A percentile compares a stretch with the other conserved stretches of the same genome.
Evolutionary conservation across 92 coral and sea anemone species (phyloP).

Genomic region (Parazoanthus atlanticus): DNA sequence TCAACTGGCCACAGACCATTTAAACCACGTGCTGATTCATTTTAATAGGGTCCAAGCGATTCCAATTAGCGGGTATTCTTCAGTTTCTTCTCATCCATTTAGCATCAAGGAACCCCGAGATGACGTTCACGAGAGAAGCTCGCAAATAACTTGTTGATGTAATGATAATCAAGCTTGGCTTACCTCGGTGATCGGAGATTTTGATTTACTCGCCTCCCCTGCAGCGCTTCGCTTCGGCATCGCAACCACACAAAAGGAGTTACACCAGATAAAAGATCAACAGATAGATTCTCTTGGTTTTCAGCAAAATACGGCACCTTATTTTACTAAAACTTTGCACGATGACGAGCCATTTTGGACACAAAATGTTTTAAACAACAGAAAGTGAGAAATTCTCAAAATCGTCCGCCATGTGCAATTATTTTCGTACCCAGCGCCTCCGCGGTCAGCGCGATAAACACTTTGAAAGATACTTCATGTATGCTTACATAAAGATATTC

Average conservation of each 20-base stretch:
- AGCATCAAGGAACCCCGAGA: not conserved
- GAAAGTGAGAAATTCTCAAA: constrained; percentile 34
- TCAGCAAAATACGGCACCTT: not conserved
- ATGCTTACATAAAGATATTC: no score
- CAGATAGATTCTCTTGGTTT: not conserved
- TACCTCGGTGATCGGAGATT: constrained; percentile 21
- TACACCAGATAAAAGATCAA: not conserved
- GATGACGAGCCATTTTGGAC: not conserved
- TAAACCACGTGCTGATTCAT: no score
- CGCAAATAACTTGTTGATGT: not conserved
- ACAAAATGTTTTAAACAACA: not conserved
- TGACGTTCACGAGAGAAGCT: not conserved
- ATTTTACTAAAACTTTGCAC: not conserved
- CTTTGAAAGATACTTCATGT: no score
- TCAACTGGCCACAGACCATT: no score
- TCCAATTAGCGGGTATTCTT: constrained; percentile 24
- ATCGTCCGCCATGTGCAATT: constrained; percentile 85
- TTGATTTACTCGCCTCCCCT: not conserved
- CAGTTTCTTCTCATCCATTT: not conserved
- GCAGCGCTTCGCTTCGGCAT: constrained; percentile 40
- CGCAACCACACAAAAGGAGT: not conserved
- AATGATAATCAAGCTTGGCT: not conserved
- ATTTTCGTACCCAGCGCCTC: constrained; percentile 46
- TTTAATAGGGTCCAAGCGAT: not conserved
- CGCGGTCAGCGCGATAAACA: not conserved